Conservation (phyloP, 2,113 vertebrate genomes). For the Perccottus glenii region DNA sequence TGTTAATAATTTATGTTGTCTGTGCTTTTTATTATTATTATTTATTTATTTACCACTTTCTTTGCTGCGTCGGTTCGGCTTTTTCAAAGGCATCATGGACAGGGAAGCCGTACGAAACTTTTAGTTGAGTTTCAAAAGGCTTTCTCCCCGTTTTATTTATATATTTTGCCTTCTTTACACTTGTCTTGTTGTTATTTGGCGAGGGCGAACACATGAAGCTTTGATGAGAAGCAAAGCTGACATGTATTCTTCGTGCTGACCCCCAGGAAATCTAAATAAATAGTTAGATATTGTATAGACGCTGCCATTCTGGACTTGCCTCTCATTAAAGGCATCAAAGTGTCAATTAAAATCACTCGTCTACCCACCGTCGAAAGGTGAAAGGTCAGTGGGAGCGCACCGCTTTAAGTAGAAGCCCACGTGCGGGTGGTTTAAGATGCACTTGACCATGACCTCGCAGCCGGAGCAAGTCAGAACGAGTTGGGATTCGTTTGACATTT, state of each 20-base stretch:
- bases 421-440: constrained; percentile 10
- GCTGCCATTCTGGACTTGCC: constrained; percentile 3
- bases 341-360: constrained; percentile 9
- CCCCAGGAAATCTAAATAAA: constrained; percentile 70
- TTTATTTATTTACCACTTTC: constrained; percentile 83
- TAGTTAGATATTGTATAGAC: constrained; percentile 50
- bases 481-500: constrained; percentile 21
- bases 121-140: constrained; percentile 79
- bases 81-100: constrained; percentile 80
- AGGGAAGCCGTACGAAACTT: constrained; percentile 76
- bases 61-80: constrained; percentile 72
- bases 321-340: constrained; percentile 40
- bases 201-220: constrained; percentile 72
- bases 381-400: constrained; percentile 15
- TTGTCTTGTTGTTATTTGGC: constrained; percentile 78
- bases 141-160: constrained; percentile 68
- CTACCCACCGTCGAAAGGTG: background rate
- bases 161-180: constrained; percentile 65
- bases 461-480: constrained; percentile 18
- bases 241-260: constrained; percentile 71
- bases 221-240: constrained; percentile 77
- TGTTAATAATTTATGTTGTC: constrained; percentile 85
- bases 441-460: constrained; percentile 38
- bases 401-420: background rate
- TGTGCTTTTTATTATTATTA: constrained; percentile 83